phyloP scores from a whole-genome alignment of 2,888 invertebrate species.

The Reticulitermes lucifugus region DNA sequence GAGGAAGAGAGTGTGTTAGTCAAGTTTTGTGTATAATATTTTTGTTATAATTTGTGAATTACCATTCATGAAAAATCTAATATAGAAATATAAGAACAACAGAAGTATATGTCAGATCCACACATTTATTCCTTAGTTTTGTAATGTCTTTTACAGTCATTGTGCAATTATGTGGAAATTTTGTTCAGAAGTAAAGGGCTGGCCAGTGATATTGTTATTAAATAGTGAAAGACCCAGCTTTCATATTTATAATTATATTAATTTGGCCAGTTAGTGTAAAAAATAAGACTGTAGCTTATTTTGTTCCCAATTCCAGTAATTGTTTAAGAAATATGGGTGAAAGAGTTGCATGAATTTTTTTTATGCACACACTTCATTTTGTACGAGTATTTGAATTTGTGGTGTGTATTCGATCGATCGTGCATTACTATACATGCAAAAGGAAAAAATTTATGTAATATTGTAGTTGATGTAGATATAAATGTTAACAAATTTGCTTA shows the following conservation, averaged over 20 bases:
- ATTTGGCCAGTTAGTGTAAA: constrained; percentile 19
- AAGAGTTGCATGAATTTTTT: constrained; percentile 37
- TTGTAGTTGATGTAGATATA: constrained; percentile 39
- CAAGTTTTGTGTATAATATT: constrained; percentile 18
- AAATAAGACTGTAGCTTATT: neutral
- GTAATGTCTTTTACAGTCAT: neutral
- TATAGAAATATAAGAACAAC: neutral
- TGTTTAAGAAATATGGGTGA: neutral
- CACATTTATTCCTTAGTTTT: neutral
- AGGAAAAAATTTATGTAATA: constrained; percentile 39
- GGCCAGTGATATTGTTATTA: neutral
- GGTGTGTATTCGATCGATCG: constrained; percentile 29
- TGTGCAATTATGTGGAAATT: neutral
- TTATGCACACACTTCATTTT: neutral
- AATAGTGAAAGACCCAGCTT: neutral
- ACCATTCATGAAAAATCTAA: neutral
- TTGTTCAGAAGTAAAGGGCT: neutral
- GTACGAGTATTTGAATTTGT: constrained; percentile 19
- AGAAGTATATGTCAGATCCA: neutral
- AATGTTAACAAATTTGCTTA: constrained; percentile 52
- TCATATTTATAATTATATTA: neutral
- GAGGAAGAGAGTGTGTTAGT: constrained; percentile 17
- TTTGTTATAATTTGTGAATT: neutral
- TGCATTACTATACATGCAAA: constrained; percentile 22
- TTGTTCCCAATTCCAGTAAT: neutral